Evolutionary conservation across 2,888 invertebrate species (phyloP), one percentile per base, ranked within the genome.

Genomic region (Drosophila ezoana): DNA sequence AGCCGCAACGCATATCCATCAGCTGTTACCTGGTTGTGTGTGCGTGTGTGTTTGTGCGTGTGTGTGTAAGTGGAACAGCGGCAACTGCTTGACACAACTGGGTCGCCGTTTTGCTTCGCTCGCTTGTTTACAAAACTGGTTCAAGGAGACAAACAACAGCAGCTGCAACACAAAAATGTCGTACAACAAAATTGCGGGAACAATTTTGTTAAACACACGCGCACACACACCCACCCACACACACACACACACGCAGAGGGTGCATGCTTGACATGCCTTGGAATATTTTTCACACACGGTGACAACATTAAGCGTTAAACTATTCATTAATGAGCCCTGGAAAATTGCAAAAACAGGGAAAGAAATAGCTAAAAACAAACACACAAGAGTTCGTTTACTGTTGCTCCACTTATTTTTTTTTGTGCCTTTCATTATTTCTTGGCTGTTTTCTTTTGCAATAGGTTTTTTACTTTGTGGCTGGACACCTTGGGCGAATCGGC

Each of bases 111-210:
- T 44, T 58, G 54, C 47, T 70, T 28, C 41, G 43, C 65, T 59
- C 43, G 54, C 53, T 60, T 68, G 72, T 67, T 79, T 63, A 54
- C 56, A 37, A 75, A 84, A 85, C 80, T 84, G 86, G 88, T 85
- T 87, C 83, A 84, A 84, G 83, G 83, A 82, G 80, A 85, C 80
- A 87, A 77, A 66, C 83, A 87, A 82, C 79, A 79, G 85, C 81
- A 63, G 56, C 65, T 43, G 62, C 41, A 69, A 61, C 77, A 68
- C 74, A 82, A 67, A 81, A 87, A 76, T 83, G 87, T 85, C 85
- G 69, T 85, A 66, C 69, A 57, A 58, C 52, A 51, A 59, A 76
- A 70, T 57, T 37, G 52, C 60, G 52, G 43, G 56, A 75, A 71
- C 68, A 79, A 79, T 73, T 79, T 49, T 47, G 60, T 70, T 76